These are phyloP conservation scores for Ptychadena robeensis DNA, from an alignment of 2,797 vertebrate species.

Conservation along the genomic window DNA sequence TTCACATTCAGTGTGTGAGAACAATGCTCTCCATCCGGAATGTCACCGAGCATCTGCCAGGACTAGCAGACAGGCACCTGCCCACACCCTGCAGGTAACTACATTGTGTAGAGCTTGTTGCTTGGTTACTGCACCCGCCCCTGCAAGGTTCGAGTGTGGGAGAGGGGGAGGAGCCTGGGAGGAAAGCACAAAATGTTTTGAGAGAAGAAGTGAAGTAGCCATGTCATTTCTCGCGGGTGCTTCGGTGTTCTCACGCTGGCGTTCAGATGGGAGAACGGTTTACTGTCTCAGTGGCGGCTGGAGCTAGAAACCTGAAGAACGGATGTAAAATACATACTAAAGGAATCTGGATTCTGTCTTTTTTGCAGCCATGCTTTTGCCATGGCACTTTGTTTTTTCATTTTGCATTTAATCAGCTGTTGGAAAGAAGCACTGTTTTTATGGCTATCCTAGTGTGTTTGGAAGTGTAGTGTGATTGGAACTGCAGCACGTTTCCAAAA, in stretches of 20 bases:
- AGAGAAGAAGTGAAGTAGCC: constrained; percentile 2
- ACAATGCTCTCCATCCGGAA: constrained; percentile 25
- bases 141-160: constrained; percentile 34
- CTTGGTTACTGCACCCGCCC: constrained; percentile 38
- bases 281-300: neutral
- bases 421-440: neutral
- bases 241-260: neutral
- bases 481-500: neutral
- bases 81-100: constrained; percentile 50
- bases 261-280: neutral
- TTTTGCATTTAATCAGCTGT: neutral
- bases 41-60: constrained; percentile 31
- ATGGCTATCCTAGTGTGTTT: neutral
- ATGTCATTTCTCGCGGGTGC: neutral
- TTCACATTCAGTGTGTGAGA: neutral
- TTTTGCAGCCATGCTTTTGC: neutral
- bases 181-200: neutral
- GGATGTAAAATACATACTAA: neutral
- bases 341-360: neutral
- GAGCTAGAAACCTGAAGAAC: neutral
- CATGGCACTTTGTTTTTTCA: neutral
- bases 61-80: neutral
- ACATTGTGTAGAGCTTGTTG: constrained; percentile 51
- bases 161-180: constrained; percentile 2
- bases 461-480: neutral